Conservation (phyloP, 1,140 invertebrate genomes). For the Cyrtorhinus lividipennis region DNA sequence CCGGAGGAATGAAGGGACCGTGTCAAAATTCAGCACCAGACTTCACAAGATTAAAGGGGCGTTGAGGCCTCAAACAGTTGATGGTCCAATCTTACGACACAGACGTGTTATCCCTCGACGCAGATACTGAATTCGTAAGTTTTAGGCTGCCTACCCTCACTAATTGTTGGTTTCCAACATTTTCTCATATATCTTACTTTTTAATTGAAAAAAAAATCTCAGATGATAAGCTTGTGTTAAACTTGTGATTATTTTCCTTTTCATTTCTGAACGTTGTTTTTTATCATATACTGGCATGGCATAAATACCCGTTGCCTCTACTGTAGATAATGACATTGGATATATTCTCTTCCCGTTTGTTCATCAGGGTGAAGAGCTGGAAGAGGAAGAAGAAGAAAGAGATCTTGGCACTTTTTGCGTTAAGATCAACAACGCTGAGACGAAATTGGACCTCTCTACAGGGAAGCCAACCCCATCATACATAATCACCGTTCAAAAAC, state of each 20-base stretch:
- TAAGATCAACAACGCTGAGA: slow-evolving; percentile 43
- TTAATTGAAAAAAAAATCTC: not conserved
- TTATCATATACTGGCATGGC: too few relatives aligned
- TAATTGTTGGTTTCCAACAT: too few relatives aligned
- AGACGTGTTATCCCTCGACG: slow-evolving; percentile 22
- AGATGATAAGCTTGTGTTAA: too few relatives aligned
- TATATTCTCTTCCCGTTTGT: too few relatives aligned
- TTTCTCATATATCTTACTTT: not conserved
- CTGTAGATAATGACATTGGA: too few relatives aligned
- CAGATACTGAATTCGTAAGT: slow-evolving; percentile 27
- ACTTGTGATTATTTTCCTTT: too few relatives aligned
- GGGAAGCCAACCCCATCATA: slow-evolving; percentile 37
- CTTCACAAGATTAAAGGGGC: slow-evolving; percentile 34
- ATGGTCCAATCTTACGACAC: slow-evolving; percentile 29
- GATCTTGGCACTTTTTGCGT: slow-evolving; percentile 57
- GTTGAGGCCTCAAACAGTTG: slow-evolving; percentile 31
- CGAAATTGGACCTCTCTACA: slow-evolving; percentile 31
- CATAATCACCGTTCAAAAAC: slow-evolving; percentile 43
- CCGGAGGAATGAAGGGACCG: slow-evolving; percentile 27
- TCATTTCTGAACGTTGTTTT: too few relatives aligned
- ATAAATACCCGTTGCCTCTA: too few relatives aligned
- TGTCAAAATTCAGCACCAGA: slow-evolving; percentile 32
- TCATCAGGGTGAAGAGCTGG: slow-evolving; percentile 19
- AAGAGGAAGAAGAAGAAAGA: slow-evolving; percentile 32
- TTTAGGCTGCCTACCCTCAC: too few relatives aligned